Evolutionary conservation across 2,888 invertebrate species (phyloP).

Genomic region (Diabrotica balteata): DNA sequence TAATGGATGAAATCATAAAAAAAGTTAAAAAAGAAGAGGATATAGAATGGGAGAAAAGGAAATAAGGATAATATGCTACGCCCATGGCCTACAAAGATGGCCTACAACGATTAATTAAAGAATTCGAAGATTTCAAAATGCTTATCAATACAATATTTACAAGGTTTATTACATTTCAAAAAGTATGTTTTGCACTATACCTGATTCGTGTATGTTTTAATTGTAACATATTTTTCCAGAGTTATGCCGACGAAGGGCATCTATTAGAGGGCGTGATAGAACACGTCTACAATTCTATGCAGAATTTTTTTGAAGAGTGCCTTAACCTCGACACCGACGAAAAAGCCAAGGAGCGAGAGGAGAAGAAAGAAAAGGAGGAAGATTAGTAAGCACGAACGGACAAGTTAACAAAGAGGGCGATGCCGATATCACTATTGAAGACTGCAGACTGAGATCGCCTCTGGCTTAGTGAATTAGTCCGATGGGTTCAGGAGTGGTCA

Average conservation of each 20-base stretch:
- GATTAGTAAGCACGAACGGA: constrained; percentile 44
- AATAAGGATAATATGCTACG: no score
- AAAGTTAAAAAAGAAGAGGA: no score
- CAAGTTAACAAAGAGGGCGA: constrained; percentile 38
- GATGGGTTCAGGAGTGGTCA: constrained; percentile 19
- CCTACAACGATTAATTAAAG: no score
- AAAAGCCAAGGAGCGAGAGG: constrained; percentile 58
- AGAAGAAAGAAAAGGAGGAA: constrained; percentile 41
- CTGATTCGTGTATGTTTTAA: neutral
- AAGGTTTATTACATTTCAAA: neutral
- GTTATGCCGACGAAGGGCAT: constrained; percentile 92
- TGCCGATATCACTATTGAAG: constrained; percentile 35
- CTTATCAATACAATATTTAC: no score
- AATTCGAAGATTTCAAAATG: no score
- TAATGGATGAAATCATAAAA: no score
- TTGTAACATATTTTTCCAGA: constrained; percentile 65
- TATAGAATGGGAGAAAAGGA: no score
- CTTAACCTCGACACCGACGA: constrained; percentile 85
- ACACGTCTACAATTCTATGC: constrained; percentile 93
- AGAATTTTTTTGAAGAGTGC: constrained; percentile 90
- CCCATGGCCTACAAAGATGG: no score
- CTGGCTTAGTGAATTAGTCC: constrained; percentile 15
- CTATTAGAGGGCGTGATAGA: constrained; percentile 82
- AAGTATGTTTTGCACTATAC: neutral
- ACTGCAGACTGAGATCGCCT: constrained; percentile 37